These are phyloP conservation scores for Forbesichthys papilliferus DNA, from an alignment of 2,113 vertebrate species.

Conservation along the genomic window DNA sequence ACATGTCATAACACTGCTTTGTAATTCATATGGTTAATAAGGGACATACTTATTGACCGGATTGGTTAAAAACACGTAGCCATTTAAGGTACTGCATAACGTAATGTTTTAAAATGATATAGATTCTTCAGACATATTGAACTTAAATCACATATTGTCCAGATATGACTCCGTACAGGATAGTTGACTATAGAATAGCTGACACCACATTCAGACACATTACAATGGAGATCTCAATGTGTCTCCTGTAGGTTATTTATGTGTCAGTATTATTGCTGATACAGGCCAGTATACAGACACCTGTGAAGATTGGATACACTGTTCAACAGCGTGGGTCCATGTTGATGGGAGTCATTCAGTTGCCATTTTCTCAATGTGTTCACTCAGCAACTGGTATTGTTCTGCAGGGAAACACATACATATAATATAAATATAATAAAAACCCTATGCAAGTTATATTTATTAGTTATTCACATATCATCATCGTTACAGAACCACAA, in stretches of 20 bases:
- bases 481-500: too few species aligned
- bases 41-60: too few species aligned
- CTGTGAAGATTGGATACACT: background rate
- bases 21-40: background rate
- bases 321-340: background rate
- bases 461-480: too few species aligned
- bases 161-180: too few species aligned
- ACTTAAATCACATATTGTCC: too few species aligned
- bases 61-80: slow-evolving; percentile 3
- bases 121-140: background rate
- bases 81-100: background rate
- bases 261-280: slow-evolving; percentile 41
- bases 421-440: too few species aligned
- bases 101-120: background rate
- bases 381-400: slow-evolving; percentile 92
- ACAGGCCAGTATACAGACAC: background rate
- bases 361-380: slow-evolving; percentile 95
- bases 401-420: slow-evolving; percentile 71
- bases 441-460: too few species aligned
- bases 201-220: background rate
- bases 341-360: slow-evolving; percentile 71
- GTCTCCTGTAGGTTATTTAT: background rate
- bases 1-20: background rate
- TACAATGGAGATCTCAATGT: background rate
- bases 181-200: background rate